Conservation (phyloP, 2,888 invertebrate species). For the Scrobipalpa costella region DNA sequence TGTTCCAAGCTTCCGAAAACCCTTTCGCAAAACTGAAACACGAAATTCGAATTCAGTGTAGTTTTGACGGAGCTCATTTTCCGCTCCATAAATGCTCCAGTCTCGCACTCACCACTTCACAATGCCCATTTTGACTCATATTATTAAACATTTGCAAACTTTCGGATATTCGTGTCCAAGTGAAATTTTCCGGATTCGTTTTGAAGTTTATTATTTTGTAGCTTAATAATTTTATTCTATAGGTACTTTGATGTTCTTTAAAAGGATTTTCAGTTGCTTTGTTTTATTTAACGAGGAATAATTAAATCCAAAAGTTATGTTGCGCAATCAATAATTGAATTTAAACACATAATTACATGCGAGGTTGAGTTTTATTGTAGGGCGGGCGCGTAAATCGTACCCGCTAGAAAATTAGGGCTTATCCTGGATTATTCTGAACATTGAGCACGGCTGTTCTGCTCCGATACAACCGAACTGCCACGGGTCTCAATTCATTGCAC, state of each 20-base stretch:
- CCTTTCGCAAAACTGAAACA: background rate
- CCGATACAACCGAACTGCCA: too few species aligned
- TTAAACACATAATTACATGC: too few species aligned
- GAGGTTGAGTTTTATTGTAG: too few species aligned
- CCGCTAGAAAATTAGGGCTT: too few species aligned
- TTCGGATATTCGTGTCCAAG: slow-evolving; percentile 2
- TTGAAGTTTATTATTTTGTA: background rate
- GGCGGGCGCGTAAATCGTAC: too few species aligned
- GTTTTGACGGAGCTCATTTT: slow-evolving; percentile 24
- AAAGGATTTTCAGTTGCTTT: too few species aligned
- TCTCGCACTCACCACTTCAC: slow-evolving; percentile 32
- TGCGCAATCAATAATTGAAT: too few species aligned
- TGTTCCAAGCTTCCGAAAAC: background rate
- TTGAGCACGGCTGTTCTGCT: too few species aligned
- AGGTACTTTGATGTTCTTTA: background rate
- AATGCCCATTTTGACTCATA: slow-evolving; percentile 32
- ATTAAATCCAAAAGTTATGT: too few species aligned
- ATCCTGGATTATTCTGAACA: too few species aligned
- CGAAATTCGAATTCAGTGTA: slow-evolving; percentile 5
- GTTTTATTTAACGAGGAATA: too few species aligned
- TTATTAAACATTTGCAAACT: slow-evolving; percentile 23
- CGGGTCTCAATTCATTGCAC: too few species aligned
- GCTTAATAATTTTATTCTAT: background rate
- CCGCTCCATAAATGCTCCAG: slow-evolving; percentile 24
- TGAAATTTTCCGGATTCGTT: background rate